Percentiles rank a stretch among this genome's conserved stretches.
Conservation (phyloP, 1,140 invertebrate genomes). For the Brachystomella parvula region DNA sequence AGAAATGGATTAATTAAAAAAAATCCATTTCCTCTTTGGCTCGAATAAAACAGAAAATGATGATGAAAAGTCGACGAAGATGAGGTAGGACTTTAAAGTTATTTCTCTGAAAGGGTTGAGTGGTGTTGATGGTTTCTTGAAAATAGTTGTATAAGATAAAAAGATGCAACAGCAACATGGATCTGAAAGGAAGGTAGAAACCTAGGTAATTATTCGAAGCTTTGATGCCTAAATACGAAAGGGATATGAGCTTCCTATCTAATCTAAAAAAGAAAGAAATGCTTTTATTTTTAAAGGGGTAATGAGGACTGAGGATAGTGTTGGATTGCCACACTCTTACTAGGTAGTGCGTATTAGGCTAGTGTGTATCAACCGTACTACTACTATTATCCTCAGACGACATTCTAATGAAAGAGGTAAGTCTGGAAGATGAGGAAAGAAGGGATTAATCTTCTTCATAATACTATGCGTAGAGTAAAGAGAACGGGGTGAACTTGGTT, state of each 20-base stretch:
- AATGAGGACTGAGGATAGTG: background rate
- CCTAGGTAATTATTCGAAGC: background rate
- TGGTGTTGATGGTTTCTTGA: background rate
- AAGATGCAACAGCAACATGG: background rate
- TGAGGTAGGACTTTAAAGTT: no score
- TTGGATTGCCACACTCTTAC: background rate
- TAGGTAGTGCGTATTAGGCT: background rate
- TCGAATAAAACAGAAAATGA: no score
- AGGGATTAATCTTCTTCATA: background rate
- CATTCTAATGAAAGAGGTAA: background rate
- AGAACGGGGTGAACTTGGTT: background rate
- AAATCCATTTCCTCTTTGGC: no score
- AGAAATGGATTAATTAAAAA: no score
- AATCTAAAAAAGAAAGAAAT: background rate
- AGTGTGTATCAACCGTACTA: background rate
- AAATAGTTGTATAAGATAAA: background rate
- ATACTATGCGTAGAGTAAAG: background rate
- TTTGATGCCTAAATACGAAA: background rate
- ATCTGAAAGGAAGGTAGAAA: background rate
- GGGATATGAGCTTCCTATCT: background rate
- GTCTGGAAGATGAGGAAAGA: no score
- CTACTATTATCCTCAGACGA: background rate
- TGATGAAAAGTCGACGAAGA: no score
- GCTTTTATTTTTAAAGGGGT: slow-evolving; percentile 10
- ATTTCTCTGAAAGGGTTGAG: background rate